Conservation (phyloP, 2,797 vertebrate species). For the Malurus leucopterus region DNA sequence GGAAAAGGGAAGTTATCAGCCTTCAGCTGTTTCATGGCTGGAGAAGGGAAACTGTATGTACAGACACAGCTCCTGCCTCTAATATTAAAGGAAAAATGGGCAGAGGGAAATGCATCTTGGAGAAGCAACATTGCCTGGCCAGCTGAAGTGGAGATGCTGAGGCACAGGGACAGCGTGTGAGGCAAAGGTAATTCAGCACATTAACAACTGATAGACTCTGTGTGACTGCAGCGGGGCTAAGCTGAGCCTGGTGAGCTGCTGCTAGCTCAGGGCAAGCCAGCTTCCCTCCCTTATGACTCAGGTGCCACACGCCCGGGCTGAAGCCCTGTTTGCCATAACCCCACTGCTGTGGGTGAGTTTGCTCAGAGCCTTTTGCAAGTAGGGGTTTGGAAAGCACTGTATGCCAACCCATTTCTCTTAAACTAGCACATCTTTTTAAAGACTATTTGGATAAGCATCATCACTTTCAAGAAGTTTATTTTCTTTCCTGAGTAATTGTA, state of each 20-base stretch:
- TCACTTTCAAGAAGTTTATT: constrained; percentile 12
- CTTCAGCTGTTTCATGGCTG: not conserved
- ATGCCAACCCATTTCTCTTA: not conserved
- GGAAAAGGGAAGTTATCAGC: constrained; percentile 14
- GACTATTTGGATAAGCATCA: not conserved
- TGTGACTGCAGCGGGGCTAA: not conserved
- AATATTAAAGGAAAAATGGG: not conserved
- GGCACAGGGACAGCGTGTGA: fast-evolving
- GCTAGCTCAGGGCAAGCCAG: not conserved
- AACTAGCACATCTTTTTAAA: not conserved
- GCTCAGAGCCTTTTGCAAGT: not conserved
- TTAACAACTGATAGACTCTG: not conserved
- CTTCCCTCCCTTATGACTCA: not conserved
- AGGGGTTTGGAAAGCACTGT: not conserved
- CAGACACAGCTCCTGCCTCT: not conserved
- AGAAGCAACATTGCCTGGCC: not conserved
- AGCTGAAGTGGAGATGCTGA: not conserved
- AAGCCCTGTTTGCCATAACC: not conserved
- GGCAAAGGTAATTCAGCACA: not conserved
- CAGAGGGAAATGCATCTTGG: not conserved
- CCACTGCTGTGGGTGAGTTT: not conserved
- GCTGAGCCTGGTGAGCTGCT: not conserved
- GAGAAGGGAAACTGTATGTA: not conserved
- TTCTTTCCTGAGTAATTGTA: constrained; percentile 1
- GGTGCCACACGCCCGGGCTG: not conserved